Evolutionary conservation across 92 coral and sea anemone species (phyloP), one percentile per base, ranked within the genome.

Genomic region (Hydrozoanthus gracilis): DNA sequence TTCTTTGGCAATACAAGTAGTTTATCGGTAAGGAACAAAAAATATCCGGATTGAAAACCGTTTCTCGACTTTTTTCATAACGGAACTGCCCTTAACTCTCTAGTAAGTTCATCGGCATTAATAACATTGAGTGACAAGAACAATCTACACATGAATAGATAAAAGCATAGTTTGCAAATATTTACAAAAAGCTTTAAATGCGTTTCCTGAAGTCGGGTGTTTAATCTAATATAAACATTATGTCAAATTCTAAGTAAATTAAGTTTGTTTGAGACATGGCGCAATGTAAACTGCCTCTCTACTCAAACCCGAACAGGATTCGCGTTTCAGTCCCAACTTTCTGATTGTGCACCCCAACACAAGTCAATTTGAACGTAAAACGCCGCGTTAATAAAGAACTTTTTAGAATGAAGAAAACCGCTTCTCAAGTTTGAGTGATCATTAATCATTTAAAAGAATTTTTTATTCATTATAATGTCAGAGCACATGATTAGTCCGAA

Each of bases 101-200:
- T 8, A 51, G 44, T 45, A 52, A 35, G 66, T 7, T 35, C 3
- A 17, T 74, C 61, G 61, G 61, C 12, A 49, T 74, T 15, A 74
- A 16, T 50, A 8, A 15, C 45, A 74, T 47, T 48, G 58, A 77
- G 69, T 39, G 69, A 77, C 69, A 56, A 77, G 39, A 10, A 56
- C 56, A 50, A 15, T 39, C 8, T 20, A 77, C 13, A 62, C 9
- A 76, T 51, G 52, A 64, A 17, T 2, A 52, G 61, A 76, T 18
- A 52, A 76, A 58, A 10, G 45, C 48, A 76, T 13, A 76, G 69
- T 54, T 77, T 77, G 51, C 52, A 56, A 77, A 77, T 56, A 77
- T 77, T 77, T 77, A 44, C 82, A 61, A 56, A 12, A 77, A 13
- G 65, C 15, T 77, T 54, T 12, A 18, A 54, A 9, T 6, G 65